Evolutionary conservation across 2,888 invertebrate species (phyloP), one percentile per base, ranked within the genome.

Genomic region (Drosophila flavopinicola): DNA sequence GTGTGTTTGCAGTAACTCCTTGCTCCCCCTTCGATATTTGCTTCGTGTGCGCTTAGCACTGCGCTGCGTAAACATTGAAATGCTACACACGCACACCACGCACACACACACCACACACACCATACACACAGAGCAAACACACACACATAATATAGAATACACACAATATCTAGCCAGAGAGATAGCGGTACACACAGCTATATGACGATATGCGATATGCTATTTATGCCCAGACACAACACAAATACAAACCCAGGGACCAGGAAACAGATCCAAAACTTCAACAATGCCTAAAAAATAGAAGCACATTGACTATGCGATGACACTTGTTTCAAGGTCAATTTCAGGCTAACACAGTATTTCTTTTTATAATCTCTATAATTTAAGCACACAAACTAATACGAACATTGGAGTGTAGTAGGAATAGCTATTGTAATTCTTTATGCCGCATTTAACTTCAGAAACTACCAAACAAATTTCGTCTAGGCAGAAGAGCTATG

Each of bases 141-240:
- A 37, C 15, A 10, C 51, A 49, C 42, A 30, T 24, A 15, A 45
- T 11, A 33, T 35, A 29, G 39, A 41, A 24, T 29, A 49, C 6
- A 51, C 39, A 56, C 65, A 33, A 49, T 57, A 57, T 51, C 33
- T 53, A 48, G 52, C 17, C 52, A 23, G 39, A 17, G 30, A 54
- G 53, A 57, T 51, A 39, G 66, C 27, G 49, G 41, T 58, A 65
- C 41, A 51, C 33, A 38, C 11, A n/a, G 65, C 57, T 69, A 70
- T 63, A 67, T 68, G 73, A n/a, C n/a, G n/a, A n/a, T n/a, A n/a
- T 11, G 65, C 57, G 69, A 70, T 63, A 67, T 68, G 73, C 64
- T 69, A 83, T 79, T 83, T 75, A 79, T 72, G 80, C 59, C 66
- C 53, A 65, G 64, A 83, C 79, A 75, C 65, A 78, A 42, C 47